These are phyloP conservation scores for Corythoichthys intestinalis DNA, from an alignment of 2,113 vertebrate species.

Conservation along the genomic window DNA sequence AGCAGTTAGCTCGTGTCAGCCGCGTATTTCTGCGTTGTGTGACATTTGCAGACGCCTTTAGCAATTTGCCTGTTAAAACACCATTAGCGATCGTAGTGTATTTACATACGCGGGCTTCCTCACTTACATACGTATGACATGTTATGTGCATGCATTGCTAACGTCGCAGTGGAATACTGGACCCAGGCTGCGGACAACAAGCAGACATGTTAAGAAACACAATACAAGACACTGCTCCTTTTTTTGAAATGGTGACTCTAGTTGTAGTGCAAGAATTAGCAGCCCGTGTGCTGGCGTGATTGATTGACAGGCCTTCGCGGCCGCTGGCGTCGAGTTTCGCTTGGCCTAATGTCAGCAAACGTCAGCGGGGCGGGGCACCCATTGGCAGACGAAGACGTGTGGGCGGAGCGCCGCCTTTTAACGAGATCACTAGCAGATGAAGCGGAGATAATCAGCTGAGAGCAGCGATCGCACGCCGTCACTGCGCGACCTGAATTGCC, in stretches of 20 bases:
- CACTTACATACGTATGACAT: constrained; percentile 17
- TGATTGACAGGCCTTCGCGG: constrained; percentile 62
- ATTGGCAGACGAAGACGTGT: constrained; percentile 70
- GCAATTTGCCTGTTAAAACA: constrained; percentile 16
- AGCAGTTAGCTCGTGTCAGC: not conserved
- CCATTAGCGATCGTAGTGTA: constrained; percentile 17
- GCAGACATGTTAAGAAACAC: constrained; percentile 40
- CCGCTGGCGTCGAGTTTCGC: constrained; percentile 63
- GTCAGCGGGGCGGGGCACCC: constrained; percentile 53
- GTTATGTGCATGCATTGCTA: constrained; percentile 36
- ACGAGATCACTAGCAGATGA: constrained; percentile 33
- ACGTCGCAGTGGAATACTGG: constrained; percentile 16
- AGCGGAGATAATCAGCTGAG: constrained; percentile 11
- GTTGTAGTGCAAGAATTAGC: constrained; percentile 32
- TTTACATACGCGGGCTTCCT: constrained; percentile 20
- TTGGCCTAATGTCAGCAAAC: constrained; percentile 70
- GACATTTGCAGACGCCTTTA: constrained; percentile 4
- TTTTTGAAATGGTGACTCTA: constrained; percentile 54
- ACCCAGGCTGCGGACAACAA: not conserved
- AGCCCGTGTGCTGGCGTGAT: constrained; percentile 42
- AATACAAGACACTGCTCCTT: constrained; percentile 13
- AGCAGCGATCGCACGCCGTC: not conserved
- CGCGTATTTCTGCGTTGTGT: not conserved
- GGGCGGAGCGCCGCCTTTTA: constrained; percentile 70
- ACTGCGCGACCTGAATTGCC: too few species aligned